Evolutionary conservation across 2,888 invertebrate species (phyloP), one percentile per base, ranked within the genome.

Genomic region (Zonitis immaculata): DNA sequence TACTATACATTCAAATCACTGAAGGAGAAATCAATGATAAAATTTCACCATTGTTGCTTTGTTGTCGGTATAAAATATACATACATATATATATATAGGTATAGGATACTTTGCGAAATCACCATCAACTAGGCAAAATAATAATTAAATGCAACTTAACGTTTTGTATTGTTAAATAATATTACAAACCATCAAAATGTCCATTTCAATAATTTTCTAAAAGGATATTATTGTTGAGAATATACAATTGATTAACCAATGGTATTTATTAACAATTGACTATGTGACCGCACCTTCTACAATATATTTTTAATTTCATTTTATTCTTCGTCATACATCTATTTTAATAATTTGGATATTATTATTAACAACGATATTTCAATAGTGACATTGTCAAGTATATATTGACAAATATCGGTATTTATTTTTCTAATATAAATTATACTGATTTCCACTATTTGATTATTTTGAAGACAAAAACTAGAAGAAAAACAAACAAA

Each of bases 21-120:
- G 52, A 48, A 56, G 56, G 56, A 56, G 56, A 56, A 56, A 56
- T 52, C 52, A 52, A 56, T 56, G 56, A 56, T 56, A 56, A 56
- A 56, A 56, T 53, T 52, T 56, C 56, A 56, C 49, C 52, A 52
- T 56, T 44, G 47, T 47, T 51, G n/a, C 39, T 50, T 54, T 50
- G 50, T 54, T 55, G 49, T 52, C 43, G 28, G 43, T 42, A 42
- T 46, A 50, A 54, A 50, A 49, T 49, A 30, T n/a, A n/a, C n/a
- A n/a, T n/a, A n/a, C n/a, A n/a, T n/a, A n/a, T n/a, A n/a, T n/a
- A n/a, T n/a, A n/a, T n/a, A n/a, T n/a, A n/a, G n/a, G n/a, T n/a
- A n/a, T n/a, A n/a, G n/a, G 45, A 49, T 28, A 54, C 42, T 54
- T 54, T 50, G 50, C 50, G 53, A 54, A 54, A 49, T 53, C 49